A percentile compares a stretch with the other conserved stretches of the same genome.
Evolutionary conservation across 2,113 vertebrate species (phyloP).

Genomic region (Brachionichthys hirsutus): DNA sequence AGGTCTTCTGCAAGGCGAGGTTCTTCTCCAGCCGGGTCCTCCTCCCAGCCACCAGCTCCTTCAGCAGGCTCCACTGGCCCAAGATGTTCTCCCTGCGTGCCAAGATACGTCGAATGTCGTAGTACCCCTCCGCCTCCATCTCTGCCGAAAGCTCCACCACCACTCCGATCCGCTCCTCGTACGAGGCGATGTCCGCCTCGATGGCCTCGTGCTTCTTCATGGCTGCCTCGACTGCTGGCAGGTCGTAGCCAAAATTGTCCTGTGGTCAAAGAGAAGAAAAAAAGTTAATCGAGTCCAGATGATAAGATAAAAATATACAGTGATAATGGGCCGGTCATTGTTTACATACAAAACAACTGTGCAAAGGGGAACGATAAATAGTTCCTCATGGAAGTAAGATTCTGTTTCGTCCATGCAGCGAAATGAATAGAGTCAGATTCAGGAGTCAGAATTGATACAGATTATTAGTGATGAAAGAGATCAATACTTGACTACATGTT

Average conservation of each 20-base stretch:
- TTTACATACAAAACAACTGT: too few species aligned
- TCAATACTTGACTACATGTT: too few species aligned
- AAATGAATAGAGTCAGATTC: too few species aligned
- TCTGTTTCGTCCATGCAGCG: too few species aligned
- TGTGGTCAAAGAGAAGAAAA: conserved; percentile 37
- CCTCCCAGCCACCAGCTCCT: conserved; percentile 84
- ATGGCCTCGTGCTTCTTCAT: conserved; percentile 99
- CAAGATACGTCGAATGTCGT: conserved; percentile 84
- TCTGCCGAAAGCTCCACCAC: conserved; percentile 87
- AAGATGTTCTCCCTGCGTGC: conserved; percentile 93
- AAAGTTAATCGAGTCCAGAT: not conserved
- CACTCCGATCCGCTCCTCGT: conserved; percentile 89
- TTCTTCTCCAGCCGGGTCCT: conserved; percentile 89
- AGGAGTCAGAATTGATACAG: too few species aligned
- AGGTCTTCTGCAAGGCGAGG: conserved; percentile 90
- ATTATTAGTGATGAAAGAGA: too few species aligned
- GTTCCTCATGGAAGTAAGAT: too few species aligned
- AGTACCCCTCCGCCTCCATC: conserved; percentile 89
- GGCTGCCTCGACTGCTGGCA: conserved; percentile 91
- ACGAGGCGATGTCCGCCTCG: conserved; percentile 93
- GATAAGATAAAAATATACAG: too few species aligned
- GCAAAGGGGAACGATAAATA: too few species aligned
- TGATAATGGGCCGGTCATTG: too few species aligned
- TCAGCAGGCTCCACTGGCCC: conserved; percentile 89
- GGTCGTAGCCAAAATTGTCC: conserved; percentile 97